Percentiles rank a stretch among this genome's conserved stretches.
Conservation (phyloP, 1,140 invertebrate genomes). For the Papilio dardanus region DNA sequence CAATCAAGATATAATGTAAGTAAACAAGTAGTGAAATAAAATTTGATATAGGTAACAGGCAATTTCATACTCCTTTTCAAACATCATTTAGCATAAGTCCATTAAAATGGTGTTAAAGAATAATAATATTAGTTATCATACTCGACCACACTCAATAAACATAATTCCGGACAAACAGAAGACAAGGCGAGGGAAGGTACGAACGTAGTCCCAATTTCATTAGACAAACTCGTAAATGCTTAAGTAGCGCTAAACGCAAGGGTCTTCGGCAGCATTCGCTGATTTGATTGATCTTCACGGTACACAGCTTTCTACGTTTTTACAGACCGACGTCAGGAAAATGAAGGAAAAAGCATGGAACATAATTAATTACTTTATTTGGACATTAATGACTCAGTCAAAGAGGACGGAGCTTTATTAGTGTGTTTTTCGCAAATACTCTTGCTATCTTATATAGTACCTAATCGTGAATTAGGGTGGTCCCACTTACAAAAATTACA, state of each 20-base stretch:
- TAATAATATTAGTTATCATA: conserved; percentile 7
- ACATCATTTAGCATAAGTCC: not conserved
- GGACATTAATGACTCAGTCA: conserved; percentile 77
- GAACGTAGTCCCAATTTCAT: conserved; percentile 54
- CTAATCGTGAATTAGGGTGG: conserved; percentile 10
- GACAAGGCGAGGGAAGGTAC: conserved; percentile 37
- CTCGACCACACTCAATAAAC: conserved; percentile 7
- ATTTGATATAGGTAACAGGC: not conserved
- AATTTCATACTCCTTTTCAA: not conserved
- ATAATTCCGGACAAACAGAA: conserved; percentile 2
- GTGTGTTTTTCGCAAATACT: conserved; percentile 62
- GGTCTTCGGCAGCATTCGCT: conserved; percentile 58
- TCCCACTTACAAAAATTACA: conserved; percentile 30
- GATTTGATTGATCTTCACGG: conserved; percentile 77
- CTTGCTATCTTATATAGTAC: conserved; percentile 46
- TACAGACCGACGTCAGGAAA: conserved; percentile 68
- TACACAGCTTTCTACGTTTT: conserved; percentile 62
- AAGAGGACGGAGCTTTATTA: conserved; percentile 69
- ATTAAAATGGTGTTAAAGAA: not conserved
- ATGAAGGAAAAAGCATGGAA: conserved; percentile 70
- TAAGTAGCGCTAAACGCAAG: conserved; percentile 62
- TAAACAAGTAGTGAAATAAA: not conserved
- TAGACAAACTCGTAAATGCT: conserved; percentile 68
- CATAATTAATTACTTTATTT: conserved; percentile 81
- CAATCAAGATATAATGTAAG: too few relatives aligned